Evolutionary conservation across 1,140 invertebrate species (phyloP), one percentile per base, ranked within the genome.

Genomic region (Saxidomus purpurata): DNA sequence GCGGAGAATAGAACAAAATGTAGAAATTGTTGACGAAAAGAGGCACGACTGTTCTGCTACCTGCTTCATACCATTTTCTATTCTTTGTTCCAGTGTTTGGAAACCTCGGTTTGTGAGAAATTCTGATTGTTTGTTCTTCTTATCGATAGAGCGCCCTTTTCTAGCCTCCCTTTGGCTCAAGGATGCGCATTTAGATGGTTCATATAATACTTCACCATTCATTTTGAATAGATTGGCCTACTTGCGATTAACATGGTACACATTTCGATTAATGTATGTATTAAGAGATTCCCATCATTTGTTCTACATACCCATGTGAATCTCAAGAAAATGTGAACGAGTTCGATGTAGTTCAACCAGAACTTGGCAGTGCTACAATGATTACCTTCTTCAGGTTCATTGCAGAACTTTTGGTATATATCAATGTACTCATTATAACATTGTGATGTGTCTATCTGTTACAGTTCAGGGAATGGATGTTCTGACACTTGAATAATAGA

Each of bases 1-100:
- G n/a, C n/a, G n/a, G n/a, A n/a, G n/a, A n/a, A n/a, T n/a, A n/a
- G n/a, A n/a, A n/a, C n/a, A n/a, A n/a, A n/a, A n/a, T n/a, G n/a
- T n/a, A n/a, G n/a, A n/a, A n/a, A n/a, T n/a, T n/a, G n/a, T n/a
- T n/a, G n/a, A n/a, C n/a, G n/a, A n/a, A n/a, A n/a, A n/a, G n/a
- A n/a, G n/a, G n/a, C n/a, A n/a, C n/a, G n/a, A n/a, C n/a, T n/a
- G n/a, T n/a, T n/a, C n/a, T n/a, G n/a, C n/a, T n/a, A n/a, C n/a
- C n/a, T n/a, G n/a, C n/a, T n/a, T n/a, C n/a, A n/a, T n/a, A n/a
- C n/a, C n/a, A n/a, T n/a, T n/a, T n/a, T n/a, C n/a, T n/a, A 90
- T 71, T 25, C 90, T 91, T 85, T 91, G 90, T 52, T 92, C 82
- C n/a, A 92, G 59, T 25, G 89, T 83, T 0, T 91, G 71, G 59